Evolutionary conservation across 1,140 invertebrate species (phyloP).

Genomic region (Drosophila tsacasi): DNA sequence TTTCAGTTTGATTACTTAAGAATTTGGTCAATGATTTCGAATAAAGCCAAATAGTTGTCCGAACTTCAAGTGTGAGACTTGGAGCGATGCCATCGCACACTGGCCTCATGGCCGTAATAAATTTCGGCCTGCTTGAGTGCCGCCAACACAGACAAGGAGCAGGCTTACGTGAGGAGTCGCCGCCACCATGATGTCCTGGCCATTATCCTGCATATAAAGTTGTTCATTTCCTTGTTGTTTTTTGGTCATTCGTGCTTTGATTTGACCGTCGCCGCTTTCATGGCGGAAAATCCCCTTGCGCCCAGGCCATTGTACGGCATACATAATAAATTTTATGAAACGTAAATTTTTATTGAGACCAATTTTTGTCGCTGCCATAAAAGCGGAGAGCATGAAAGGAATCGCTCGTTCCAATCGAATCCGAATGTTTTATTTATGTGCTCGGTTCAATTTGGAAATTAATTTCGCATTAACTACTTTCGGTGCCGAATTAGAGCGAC

Average conservation of each 20-base stretch:
- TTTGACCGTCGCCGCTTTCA: constrained; percentile 52
- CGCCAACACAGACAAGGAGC: constrained; percentile 19
- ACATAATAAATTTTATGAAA: constrained; percentile 84
- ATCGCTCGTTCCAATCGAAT: constrained; percentile 36
- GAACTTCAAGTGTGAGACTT: constrained; percentile 40
- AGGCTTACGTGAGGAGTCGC: constrained; percentile 27
- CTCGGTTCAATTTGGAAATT: constrained; percentile 58
- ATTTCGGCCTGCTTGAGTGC: constrained; percentile 41
- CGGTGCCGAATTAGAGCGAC: constrained; percentile 30
- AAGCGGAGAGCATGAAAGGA: constrained; percentile 50
- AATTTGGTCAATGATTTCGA: constrained; percentile 56
- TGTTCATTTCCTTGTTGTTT: constrained; percentile 76
- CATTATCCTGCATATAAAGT: constrained; percentile 84
- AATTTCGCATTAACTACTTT: constrained; percentile 60
- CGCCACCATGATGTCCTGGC: constrained; percentile 71
- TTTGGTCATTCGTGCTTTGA: constrained; percentile 65
- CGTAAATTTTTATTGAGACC: constrained; percentile 82
- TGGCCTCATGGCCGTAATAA: constrained; percentile 42
- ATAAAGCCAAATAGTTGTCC: constrained; percentile 54
- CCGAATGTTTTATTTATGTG: constrained; percentile 74
- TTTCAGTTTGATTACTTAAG: constrained; percentile 71
- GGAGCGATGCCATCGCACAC: constrained; percentile 18
- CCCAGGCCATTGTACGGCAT: constrained; percentile 71
- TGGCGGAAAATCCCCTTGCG: constrained; percentile 12
- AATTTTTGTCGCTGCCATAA: constrained; percentile 81